A percentile compares a stretch with the other conserved stretches of the same genome.
Evolutionary conservation across 2,113 vertebrate species (phyloP).

Genomic region (Pipa parva): DNA sequence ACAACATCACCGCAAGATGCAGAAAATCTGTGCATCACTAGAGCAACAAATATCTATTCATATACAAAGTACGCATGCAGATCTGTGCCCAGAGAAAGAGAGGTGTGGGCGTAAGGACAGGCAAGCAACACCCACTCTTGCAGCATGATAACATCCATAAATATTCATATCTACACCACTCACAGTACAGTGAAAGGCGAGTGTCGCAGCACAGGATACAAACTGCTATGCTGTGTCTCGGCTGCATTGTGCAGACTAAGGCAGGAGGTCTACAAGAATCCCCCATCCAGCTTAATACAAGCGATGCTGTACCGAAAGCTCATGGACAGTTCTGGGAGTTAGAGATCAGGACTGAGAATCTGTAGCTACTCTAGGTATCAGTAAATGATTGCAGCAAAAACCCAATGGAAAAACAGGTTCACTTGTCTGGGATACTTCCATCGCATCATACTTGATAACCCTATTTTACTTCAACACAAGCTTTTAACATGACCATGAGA

Average conservation of each 20-base stretch:
- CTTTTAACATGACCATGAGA: too few species aligned
- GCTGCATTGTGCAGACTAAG: not conserved
- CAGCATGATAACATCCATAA: slow-evolving; percentile 39
- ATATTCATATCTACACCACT: slow-evolving; percentile 34
- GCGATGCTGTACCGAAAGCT: too few species aligned
- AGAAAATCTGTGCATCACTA: slow-evolving; percentile 1
- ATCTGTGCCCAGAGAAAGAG: slow-evolving; percentile 30
- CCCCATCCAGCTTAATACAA: too few species aligned
- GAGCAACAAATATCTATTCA: slow-evolving; percentile 16
- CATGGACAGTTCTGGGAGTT: too few species aligned
- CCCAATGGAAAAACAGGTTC: too few species aligned
- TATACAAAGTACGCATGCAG: slow-evolving; percentile 8
- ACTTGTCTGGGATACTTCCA: too few species aligned
- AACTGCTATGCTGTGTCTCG: slow-evolving; percentile 4
- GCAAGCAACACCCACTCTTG: slow-evolving; percentile 37
- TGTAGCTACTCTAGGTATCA: too few species aligned
- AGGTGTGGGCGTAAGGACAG: slow-evolving; percentile 37
- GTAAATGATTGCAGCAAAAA: too few species aligned
- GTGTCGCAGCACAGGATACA: slow-evolving; percentile 2
- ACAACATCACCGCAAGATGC: not conserved
- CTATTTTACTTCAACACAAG: too few species aligned
- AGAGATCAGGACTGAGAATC: too few species aligned
- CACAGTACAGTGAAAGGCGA: slow-evolving; percentile 12
- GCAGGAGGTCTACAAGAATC: too few species aligned
- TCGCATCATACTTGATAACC: too few species aligned